Conservation (phyloP, 2,888 invertebrate species). For the Gymnosoma rotundatum region DNA sequence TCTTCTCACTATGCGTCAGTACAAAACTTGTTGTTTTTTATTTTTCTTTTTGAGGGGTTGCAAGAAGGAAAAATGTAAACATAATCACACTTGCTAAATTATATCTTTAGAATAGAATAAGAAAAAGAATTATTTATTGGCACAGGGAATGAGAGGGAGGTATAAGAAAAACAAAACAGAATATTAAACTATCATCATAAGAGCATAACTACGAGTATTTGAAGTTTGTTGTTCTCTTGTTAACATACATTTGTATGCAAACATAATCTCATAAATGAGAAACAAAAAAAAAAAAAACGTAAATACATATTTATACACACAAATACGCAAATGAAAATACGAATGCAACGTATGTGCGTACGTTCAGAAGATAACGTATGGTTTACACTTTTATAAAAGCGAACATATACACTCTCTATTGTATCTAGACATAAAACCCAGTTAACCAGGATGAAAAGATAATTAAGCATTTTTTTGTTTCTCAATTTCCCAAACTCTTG, state of each 20-base stretch:
- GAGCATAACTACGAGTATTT: conserved; percentile 51
- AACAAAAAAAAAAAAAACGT: conserved; percentile 9
- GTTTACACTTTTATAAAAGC: conserved; percentile 6
- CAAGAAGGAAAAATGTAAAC: background rate
- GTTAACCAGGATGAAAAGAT: background rate
- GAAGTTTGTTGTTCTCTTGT: conserved; percentile 45
- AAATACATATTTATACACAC: background rate
- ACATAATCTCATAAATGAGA: conserved; percentile 30
- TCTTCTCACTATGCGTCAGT: background rate
- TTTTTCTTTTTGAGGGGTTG: background rate
- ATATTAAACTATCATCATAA: conserved; percentile 38
- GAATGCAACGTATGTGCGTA: background rate
- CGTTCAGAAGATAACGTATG: conserved; percentile 29
- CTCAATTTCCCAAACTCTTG: no score
- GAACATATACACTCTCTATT: background rate
- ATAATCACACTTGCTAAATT: conserved; percentile 33
- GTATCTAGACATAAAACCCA: background rate
- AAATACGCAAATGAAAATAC: conserved; percentile 1
- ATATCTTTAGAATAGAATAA: conserved; percentile 6
- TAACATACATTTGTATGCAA: conserved; percentile 40
- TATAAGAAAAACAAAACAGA: conserved; percentile 26
- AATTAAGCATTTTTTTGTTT: background rate
- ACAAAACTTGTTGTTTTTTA: background rate
- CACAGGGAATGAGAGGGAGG: background rate
- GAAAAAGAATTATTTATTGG: background rate